A percentile compares a stretch with the other conserved stretches of the same genome.
phyloP scores from a whole-genome alignment of 2,797 vertebrate species.

The Myotis vivesi region DNA sequence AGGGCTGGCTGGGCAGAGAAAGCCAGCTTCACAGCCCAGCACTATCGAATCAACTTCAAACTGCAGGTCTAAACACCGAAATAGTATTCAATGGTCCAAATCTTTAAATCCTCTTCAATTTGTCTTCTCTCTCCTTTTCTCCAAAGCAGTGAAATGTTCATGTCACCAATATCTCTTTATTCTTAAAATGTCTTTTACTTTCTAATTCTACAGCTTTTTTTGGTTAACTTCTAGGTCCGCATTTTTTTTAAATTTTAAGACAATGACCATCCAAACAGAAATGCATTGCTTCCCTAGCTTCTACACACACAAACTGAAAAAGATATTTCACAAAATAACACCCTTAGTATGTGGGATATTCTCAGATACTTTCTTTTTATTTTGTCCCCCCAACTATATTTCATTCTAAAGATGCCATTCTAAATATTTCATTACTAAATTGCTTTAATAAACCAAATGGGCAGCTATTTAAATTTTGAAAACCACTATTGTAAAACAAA shows the following conservation, averaged over 20 bases:
- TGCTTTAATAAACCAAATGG: not conserved
- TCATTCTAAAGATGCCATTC: not conserved
- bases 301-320: not conserved
- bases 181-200: not conserved
- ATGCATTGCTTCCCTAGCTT: not conserved
- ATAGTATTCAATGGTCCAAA: not conserved
- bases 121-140: not conserved
- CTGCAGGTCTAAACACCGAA: not conserved
- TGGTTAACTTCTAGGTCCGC: not conserved
- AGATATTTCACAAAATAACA: not conserved
- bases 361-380: not conserved
- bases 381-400: not conserved
- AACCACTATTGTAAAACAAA: not conserved
- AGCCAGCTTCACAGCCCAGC: not conserved
- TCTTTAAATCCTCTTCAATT: not conserved
- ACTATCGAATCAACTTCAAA: not conserved
- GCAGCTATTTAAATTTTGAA: not conserved
- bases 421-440: not conserved
- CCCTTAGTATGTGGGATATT: not conserved
- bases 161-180: not conserved
- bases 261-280: not conserved
- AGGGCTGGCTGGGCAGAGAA: not conserved
- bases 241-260: not conserved
- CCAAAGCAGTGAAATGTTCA: not conserved
- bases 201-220: not conserved